A percentile compares a stretch with the other conserved stretches of the same genome.
Conservation (phyloP, 2,797 vertebrate genomes). For the Pantherophis alleghaniensis region DNA sequence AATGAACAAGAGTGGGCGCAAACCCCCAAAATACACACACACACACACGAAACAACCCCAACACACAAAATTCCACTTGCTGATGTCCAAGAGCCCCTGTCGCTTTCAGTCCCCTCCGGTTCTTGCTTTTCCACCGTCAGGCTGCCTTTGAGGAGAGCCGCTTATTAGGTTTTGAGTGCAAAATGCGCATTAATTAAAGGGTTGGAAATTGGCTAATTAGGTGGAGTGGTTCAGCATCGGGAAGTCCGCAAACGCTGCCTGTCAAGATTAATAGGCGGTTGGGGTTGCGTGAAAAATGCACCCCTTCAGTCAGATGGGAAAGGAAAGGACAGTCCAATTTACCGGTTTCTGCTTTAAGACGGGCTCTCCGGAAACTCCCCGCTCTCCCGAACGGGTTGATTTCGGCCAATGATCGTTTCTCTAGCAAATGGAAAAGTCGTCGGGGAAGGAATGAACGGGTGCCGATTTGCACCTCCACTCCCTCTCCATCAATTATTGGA, state of each 20-base stretch:
- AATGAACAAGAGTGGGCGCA: neutral
- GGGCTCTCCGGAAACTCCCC: neutral
- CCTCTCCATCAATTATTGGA: neutral
- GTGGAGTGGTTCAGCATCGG: rapidly evolving
- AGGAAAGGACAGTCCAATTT: neutral
- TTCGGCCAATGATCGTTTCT: neutral
- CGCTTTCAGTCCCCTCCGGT: too few relatives aligned
- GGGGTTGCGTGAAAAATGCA: neutral
- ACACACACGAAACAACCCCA: too few relatives aligned
- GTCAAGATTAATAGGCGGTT: rapidly evolving
- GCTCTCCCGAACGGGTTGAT: neutral
- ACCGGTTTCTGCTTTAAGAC: neutral
- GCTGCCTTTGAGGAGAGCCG: rapidly evolving
- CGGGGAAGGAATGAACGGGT: neutral
- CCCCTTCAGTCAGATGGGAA: neutral
- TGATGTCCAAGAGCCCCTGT: neutral
- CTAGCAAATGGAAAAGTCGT: neutral
- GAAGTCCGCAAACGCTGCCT: neutral
- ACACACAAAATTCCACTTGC: neutral
- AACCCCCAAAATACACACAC: neutral
- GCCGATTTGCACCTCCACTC: neutral
- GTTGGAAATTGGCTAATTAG: neutral
- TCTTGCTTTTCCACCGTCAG: rapidly evolving
- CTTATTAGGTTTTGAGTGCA: rapidly evolving
- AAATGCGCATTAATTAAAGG: slow-evolving; percentile 10